These are phyloP conservation scores for Halcyon badia DNA, from an alignment of 2,797 vertebrate species.

Conservation along the genomic window DNA sequence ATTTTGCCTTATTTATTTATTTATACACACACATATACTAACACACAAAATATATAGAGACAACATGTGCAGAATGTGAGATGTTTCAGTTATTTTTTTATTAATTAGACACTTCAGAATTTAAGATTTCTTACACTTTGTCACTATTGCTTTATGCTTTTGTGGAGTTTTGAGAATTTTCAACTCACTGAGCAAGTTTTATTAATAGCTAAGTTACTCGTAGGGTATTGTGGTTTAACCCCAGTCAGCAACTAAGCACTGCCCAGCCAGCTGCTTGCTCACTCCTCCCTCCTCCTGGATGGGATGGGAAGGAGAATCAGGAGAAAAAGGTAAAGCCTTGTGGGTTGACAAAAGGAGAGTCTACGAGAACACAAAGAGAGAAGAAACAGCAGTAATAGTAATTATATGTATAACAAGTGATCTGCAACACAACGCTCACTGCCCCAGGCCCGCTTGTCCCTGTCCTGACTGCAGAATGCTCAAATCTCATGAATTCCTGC, in stretches of 20 bases:
- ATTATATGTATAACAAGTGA: not conserved
- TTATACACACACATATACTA: not conserved
- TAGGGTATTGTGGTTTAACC: not conserved
- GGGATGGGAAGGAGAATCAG: not conserved
- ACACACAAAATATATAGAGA: not conserved
- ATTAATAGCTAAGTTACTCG: not conserved
- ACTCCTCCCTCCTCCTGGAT: not conserved
- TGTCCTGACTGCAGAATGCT: not conserved
- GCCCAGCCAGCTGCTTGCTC: not conserved
- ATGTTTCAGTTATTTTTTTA: not conserved
- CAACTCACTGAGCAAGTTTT: not conserved
- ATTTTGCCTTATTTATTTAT: not conserved
- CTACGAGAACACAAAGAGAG: not conserved
- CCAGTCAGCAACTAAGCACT: not conserved
- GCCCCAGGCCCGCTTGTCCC: not conserved
- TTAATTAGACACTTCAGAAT: not conserved
- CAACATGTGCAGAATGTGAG: not conserved
- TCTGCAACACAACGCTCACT: not conserved
- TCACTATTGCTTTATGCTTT: not conserved
- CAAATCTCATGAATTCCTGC: not conserved
- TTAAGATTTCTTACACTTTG: not conserved
- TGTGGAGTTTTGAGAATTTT: not conserved
- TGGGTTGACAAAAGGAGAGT: not conserved
- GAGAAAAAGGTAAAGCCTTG: not conserved
- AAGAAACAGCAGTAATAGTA: not conserved